These are phyloP conservation scores for Mastacembelus armatus DNA, from an alignment of 2,797 vertebrate genomes.

Conservation along the genomic window DNA sequence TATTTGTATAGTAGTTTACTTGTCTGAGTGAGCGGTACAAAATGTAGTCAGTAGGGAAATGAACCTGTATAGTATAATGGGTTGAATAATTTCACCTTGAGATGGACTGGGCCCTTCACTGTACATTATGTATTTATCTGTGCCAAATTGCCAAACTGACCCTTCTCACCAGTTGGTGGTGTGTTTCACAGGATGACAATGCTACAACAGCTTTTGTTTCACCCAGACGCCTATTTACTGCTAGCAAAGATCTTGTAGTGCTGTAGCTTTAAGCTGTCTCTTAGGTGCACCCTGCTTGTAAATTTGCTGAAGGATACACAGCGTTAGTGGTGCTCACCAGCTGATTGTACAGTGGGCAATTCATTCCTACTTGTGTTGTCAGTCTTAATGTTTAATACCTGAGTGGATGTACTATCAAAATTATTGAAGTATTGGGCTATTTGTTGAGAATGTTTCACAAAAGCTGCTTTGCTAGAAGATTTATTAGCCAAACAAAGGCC, in stretches of 20 bases:
- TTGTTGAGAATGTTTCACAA: constrained; percentile 18
- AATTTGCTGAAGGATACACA: constrained; percentile 48
- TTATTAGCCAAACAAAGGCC: constrained; percentile 17
- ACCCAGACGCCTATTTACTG: constrained; percentile 22
- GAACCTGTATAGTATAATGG: constrained; percentile 22
- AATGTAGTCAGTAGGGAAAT: constrained; percentile 38
- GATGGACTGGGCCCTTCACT: constrained; percentile 11
- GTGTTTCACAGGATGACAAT: constrained; percentile 36
- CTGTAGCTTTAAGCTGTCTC: constrained; percentile 45
- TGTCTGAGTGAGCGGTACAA: constrained; percentile 50
- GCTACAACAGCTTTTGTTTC: constrained; percentile 35
- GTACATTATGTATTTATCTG: constrained; percentile 44
- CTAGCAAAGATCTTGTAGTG: constrained; percentile 40
- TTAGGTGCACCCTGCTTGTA: constrained; percentile 43
- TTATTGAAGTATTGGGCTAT: not conserved
- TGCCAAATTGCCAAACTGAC: constrained; percentile 62
- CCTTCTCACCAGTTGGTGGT: constrained; percentile 35
- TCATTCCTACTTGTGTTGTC: constrained; percentile 5
- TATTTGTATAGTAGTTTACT: constrained; percentile 45
- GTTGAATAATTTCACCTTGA: constrained; percentile 27
- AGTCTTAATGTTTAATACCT: constrained; percentile 1
- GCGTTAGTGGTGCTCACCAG: constrained; percentile 33
- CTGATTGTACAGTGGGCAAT: constrained; percentile 9
- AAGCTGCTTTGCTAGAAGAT: constrained; percentile 17
- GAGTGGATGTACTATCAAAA: constrained; percentile 6